These are phyloP conservation scores for Scomber colias DNA, from an alignment of 2,113 vertebrate genomes.

Conservation along the genomic window DNA sequence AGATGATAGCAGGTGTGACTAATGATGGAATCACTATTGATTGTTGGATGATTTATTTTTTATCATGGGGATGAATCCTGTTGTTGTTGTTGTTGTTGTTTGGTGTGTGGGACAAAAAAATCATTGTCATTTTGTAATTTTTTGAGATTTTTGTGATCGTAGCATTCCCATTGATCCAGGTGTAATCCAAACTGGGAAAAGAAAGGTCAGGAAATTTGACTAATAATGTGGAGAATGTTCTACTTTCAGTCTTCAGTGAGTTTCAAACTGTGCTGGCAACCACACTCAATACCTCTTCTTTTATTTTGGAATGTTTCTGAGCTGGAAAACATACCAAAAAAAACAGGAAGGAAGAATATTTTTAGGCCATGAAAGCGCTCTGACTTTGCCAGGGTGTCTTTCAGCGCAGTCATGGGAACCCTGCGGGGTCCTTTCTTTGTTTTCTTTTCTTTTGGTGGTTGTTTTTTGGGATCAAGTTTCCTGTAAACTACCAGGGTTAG, in stretches of 20 bases:
- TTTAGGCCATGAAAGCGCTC: slow-evolving; percentile 11
- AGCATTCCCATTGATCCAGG: background rate
- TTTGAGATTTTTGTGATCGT: background rate
- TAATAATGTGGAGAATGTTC: no score
- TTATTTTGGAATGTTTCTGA: slow-evolving; percentile 3
- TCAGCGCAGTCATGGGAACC: slow-evolving; percentile 11
- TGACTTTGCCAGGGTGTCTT: background rate
- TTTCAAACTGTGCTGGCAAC: background rate
- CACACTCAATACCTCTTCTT: background rate
- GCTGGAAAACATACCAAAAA: slow-evolving; percentile 1
- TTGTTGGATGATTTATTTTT: background rate
- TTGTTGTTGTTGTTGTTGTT: no score
- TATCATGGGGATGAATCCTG: background rate
- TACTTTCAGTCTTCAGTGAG: no score
- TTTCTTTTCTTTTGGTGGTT: no score
- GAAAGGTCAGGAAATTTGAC: background rate
- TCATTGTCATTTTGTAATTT: background rate
- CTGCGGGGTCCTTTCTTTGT: slow-evolving; percentile 1
- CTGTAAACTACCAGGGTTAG: background rate
- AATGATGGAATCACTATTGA: background rate
- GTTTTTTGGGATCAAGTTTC: slow-evolving; percentile 8
- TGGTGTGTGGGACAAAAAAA: background rate
- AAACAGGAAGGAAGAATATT: slow-evolving; percentile 40
- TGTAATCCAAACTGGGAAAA: background rate
- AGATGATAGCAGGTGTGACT: background rate